Evolutionary conservation across 2,888 invertebrate species (phyloP), one percentile per base, ranked within the genome.

Genomic region (Monoplex corrugatus): DNA sequence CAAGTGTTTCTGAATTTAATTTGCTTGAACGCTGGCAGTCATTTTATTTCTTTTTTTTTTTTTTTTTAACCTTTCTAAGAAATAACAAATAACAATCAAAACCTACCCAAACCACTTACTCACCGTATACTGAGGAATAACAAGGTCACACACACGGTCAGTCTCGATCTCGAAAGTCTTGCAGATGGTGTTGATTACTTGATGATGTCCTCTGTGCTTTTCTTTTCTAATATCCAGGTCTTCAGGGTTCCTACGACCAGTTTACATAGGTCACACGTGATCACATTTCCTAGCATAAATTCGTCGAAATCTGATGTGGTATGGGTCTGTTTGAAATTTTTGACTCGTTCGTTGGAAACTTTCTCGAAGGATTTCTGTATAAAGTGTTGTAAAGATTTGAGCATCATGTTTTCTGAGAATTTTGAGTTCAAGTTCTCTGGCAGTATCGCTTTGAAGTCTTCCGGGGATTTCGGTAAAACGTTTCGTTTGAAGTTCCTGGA

Each of bases 81-180:
- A 50, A 13, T 50, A 50, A 50, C 19, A 19, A 45, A 0, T 43
- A 43, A 83, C 83, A 83, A 5, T 35, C 13, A 28, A 19, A 43
- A 68, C n/a, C 0, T 68, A 57, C 45, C 3, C 84, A 57, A 28
- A 43, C 84, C 40, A 43, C 5, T 19, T 32, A 50, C 83, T 96
- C 96, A 97, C 97, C 95, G 97, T 94, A 94, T 97, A 97, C 6
- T 97, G 95, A 50, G 96, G 96, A 10, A 97, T 98, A 88, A 98
- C 98, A 44, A 98, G 98, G 94, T 98, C 98, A 94, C 99, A 99
- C 6, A 99, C 98, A 92, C 98, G 97, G 0, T 97, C 97, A 19
- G 98, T 98, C 96, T 98, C 98, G 91, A 99, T 98, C 94, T 98
- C 98, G 72, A 98, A 96, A 90, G 97, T 98, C 2, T 98, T 98